Evolutionary conservation across 2,113 vertebrate species (phyloP), one percentile per base, ranked within the genome.

Genomic region (Drymodes brunneopygia): DNA sequence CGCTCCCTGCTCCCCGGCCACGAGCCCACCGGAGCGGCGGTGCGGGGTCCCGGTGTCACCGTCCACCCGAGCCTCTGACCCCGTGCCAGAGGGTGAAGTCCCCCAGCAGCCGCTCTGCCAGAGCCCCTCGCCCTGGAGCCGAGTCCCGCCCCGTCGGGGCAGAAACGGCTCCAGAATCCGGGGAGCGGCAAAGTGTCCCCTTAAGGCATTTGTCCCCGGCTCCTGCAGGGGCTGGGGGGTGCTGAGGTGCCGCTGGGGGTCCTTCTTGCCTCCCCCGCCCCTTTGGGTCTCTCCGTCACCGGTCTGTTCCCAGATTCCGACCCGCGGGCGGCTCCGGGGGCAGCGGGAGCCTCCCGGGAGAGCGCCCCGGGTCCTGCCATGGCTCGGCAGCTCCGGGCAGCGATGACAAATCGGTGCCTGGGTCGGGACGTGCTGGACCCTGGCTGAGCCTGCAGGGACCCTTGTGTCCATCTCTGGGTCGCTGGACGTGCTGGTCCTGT

Each of bases 401-500:
- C 4, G 7, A 18, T 15, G 5, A 16, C 9, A 80, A 48, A 79
- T 3, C 0, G 0, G 10, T 31, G 45, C 23, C 33, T 23, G 1
- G 3, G 5, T 18, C 11, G 4, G 12, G 42, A 11, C 0, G 0
- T 27, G 38, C 54, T 31, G 64, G 25, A 40, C 11, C 38, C 64
- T 28, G 21, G 6, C 21, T 44, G 57, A 82, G 27, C 21, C 48
- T 25, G 44, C 19, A 17, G 44, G 27, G 36, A n/a, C 22, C 36
- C 54, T 10, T 15, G 14, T 40, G 51, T 42, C 35, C 27, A 16
- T 57, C 16, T 22, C 23, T 16, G 57, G 15, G 20, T 38, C 14
- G 3, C 1, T 28, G 61, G 48, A 67, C 4, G 4, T 23, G 44
- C 23, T 48, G 58, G 33, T 14, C 6, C 67, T 13, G 3, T 18